Evolutionary conservation across 92 coral and sea anemone genomes (phyloP), one percentile per base, ranked within the genome.

Genomic region (Zoanthus sansibaricus): DNA sequence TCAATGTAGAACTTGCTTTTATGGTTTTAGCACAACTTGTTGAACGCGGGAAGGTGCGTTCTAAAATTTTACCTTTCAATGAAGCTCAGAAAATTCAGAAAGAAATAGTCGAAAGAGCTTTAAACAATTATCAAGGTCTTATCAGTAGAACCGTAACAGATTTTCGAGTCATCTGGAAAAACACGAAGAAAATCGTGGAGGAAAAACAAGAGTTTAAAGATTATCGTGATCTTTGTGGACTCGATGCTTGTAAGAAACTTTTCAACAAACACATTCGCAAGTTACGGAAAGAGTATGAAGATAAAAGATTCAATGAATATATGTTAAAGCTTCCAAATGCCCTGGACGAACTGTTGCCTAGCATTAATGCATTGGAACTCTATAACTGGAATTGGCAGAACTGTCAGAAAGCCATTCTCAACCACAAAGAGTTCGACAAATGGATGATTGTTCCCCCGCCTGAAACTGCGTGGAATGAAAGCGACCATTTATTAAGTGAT

Each of bases 1-100:
- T 97, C 3, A 97, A 97, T 86, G 99, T 97, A 15, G 99, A 97
- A 70, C 86, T 95, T 17, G 97, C 95, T n/a, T 97, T 97, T 83
- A 16, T 89, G 7, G 91, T 91, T 66, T 89, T 97, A 70, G 98
- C 94, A 6, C 99, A 97, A 78, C 93, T 97, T 1, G 90, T 97
- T 73, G 99, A 97, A 46, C 94, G 95, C 59, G 99, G 99, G 48
- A 91, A 90, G 91, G 94, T 94, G n/a, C 94, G 99, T 46, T 93
- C 98, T 1, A 93, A 94, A 84, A 79, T 97, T n/a, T 88, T 88
- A 51, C 98, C 99, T 62, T 97, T 92, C 90, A 90, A 86, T 59
- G 99, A 97, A 56, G 99, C 99, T 1, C 91, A 92, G 67, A 94
- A 90, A 75, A 70, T 80, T 46, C 98, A 95, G 76, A 94, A 86